Conservation (phyloP, 2,797 vertebrate species). For the Lindbergichthys nudifrons region DNA sequence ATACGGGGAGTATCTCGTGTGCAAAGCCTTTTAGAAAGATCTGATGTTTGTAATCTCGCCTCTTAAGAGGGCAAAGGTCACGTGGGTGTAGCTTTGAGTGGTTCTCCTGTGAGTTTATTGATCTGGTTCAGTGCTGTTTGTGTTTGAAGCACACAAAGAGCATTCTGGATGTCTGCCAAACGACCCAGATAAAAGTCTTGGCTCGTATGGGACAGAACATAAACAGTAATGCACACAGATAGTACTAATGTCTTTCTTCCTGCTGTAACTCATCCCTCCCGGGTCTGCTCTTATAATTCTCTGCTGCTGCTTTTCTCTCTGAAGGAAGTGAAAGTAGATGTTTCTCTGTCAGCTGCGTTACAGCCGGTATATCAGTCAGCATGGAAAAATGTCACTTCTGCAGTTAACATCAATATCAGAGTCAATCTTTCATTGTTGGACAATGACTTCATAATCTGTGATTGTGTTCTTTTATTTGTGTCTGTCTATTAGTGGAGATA, state of each 20-base stretch:
- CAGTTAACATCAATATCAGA: neutral
- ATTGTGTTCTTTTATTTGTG: neutral
- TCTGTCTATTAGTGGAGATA: neutral
- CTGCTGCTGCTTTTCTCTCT: constrained; percentile 25
- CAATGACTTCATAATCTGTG: neutral
- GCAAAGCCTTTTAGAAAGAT: constrained; percentile 4
- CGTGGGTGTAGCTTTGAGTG: constrained; percentile 33
- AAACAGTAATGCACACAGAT: constrained; percentile 41
- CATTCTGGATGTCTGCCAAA: constrained; percentile 44
- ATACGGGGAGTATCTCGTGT: neutral
- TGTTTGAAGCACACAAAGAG: constrained; percentile 41
- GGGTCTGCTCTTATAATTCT: neutral
- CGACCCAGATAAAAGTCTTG: constrained; percentile 50
- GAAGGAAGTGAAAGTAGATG: constrained; percentile 45
- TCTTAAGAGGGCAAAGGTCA: constrained; percentile 56
- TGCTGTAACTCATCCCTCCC: constrained; percentile 5
- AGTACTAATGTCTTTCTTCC: constrained; percentile 24
- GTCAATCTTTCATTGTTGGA: neutral
- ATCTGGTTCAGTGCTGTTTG: constrained; percentile 36
- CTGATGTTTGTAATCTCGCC: constrained; percentile 39
- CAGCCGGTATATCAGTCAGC: neutral
- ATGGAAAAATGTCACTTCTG: neutral
- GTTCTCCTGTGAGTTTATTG: constrained; percentile 42
- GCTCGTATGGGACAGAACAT: constrained; percentile 19
- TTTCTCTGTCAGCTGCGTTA: constrained; percentile 1